phyloP scores from a whole-genome alignment of 2,888 invertebrate genomes.

The Cataglyphis rosenhaueri region DNA sequence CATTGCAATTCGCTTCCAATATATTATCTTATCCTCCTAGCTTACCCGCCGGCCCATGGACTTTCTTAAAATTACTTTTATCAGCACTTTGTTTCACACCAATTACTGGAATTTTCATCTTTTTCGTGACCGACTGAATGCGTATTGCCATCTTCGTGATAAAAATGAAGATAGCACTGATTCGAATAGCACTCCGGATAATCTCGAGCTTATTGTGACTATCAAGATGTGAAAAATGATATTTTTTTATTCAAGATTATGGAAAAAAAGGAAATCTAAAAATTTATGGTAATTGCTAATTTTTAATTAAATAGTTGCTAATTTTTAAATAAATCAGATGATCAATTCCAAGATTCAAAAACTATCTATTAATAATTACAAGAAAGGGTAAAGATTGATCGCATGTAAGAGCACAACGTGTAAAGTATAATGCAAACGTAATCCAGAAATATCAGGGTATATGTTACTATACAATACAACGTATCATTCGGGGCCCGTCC shows the following conservation, averaged over 20 bases:
- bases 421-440: neutral
- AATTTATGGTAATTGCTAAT: neutral
- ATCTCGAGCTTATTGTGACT: neutral
- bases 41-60: constrained; percentile 56
- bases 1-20: constrained; percentile 79
- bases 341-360: neutral
- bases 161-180: constrained; percentile 18
- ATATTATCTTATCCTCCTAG: constrained; percentile 74
- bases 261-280: neutral
- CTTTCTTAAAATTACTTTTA: constrained; percentile 76
- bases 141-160: constrained; percentile 1
- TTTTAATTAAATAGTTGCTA: neutral
- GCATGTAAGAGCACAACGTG: neutral
- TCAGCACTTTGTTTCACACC: constrained; percentile 71
- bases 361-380: neutral
- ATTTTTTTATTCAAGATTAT: neutral
- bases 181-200: constrained; percentile 1
- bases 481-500: neutral
- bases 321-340: neutral
- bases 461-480: neutral
- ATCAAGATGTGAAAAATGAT: neutral
- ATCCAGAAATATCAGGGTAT: neutral
- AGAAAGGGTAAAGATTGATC: neutral
- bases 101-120: constrained; percentile 67
- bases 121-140: constrained; percentile 21